Evolutionary conservation across 2,888 invertebrate species (phyloP).

Genomic region (Clanis bilineata): DNA sequence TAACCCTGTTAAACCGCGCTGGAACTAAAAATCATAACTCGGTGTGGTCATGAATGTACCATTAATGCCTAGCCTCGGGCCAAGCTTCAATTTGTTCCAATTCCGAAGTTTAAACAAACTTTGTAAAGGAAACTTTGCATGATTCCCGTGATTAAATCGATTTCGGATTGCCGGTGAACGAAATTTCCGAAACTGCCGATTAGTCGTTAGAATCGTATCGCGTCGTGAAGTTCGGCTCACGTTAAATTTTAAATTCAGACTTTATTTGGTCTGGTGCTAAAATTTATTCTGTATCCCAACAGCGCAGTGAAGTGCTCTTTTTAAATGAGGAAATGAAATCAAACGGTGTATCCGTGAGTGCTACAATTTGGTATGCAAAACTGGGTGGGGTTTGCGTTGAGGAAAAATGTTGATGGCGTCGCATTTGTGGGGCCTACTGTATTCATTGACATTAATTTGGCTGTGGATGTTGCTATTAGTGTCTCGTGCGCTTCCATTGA

Average conservation of each 20-base stretch:
- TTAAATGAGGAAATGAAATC: constrained; percentile 10
- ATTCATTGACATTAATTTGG: constrained; percentile 3
- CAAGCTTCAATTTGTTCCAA: constrained; percentile 78
- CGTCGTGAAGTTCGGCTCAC: constrained; percentile 58
- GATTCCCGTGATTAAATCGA: constrained; percentile 80
- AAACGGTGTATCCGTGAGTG: constrained; percentile 13
- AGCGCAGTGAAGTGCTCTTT: constrained; percentile 19
- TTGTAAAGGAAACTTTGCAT: constrained; percentile 71
- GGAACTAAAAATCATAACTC: constrained; percentile 48
- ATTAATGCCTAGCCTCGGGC: constrained; percentile 74
- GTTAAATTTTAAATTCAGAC: constrained; percentile 63
- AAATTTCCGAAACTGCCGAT: constrained; percentile 71
- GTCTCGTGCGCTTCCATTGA: too few relatives aligned
- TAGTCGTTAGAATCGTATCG: constrained; percentile 66
- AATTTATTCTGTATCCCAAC: constrained; percentile 43
- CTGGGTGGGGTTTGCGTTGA: background rate
- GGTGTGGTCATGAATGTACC: constrained; percentile 66
- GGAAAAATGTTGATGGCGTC: background rate
- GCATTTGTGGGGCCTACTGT: background rate
- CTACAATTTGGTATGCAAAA: constrained; percentile 13
- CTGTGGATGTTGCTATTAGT: background rate
- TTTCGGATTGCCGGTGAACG: constrained; percentile 73
- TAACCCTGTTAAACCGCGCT: background rate
- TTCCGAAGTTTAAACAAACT: constrained; percentile 74
- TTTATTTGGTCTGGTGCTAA: constrained; percentile 51